Evolutionary conservation across 2,113 vertebrate species (phyloP), one percentile per base, ranked within the genome.

Genomic region (Hydrolagus affinis): DNA sequence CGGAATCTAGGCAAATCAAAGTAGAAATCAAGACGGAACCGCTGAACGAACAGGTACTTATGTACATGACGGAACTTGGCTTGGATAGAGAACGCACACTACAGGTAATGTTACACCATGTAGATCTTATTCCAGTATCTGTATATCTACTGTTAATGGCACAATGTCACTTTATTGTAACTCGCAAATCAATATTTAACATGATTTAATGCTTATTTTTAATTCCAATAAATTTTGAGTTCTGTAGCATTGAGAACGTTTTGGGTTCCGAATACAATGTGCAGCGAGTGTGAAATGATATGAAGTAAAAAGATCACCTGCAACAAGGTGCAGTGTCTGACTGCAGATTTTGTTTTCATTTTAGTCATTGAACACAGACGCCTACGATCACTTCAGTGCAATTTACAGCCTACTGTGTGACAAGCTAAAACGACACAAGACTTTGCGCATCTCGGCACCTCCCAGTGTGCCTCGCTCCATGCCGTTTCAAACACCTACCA

Each of bases 371-470:
- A 92, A 95, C 80, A 95, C 96, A 0, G 98, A 99, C 3, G 96
- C 96, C 32, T 99, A 99, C 1, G 98, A 99, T 94, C 96, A 99
- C 95, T 98, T 96, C 93, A 98, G 96, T 86, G 98, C 98, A 86
- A 98, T 99, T 93, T 99, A 99, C 93, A 98, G 97, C 90, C 93
- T 99, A 90, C 94, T 99, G 87, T 95, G 96, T 8, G 98, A 99
- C 87, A 95, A 96, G n/a, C 94, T 97, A 85, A 98, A 95, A 92
- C 94, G 95, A 87, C 95, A 99, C 90, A 99, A 99, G 94, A 97
- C 95, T 12, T 91, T 99, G 88, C 95, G 94, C 11, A 93, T 97
- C 0, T 90, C 92, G 0, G 86, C 93, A 0, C 93, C 93, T 2
- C 95, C 96, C 0, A 92, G 94, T 21, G 88, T 92, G 6, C 93